These are phyloP conservation scores for Pagetopsis macropterus DNA, from an alignment of 2,797 vertebrate species.

Conservation along the genomic window DNA sequence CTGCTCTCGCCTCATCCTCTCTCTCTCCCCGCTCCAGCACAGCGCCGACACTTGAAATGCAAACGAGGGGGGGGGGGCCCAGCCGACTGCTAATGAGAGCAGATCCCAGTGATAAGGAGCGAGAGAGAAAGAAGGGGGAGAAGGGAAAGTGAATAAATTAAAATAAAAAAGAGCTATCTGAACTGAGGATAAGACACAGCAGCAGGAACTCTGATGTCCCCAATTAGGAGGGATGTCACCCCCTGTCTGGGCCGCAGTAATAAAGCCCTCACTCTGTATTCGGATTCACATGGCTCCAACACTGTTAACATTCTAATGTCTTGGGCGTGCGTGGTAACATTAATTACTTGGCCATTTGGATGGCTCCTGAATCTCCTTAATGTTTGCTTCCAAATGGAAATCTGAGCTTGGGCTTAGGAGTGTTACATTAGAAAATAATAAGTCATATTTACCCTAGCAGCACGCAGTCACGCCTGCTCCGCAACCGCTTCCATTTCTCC, in stretches of 20 bases:
- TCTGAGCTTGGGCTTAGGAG: slow-evolving; percentile 91
- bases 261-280: slow-evolving; percentile 99
- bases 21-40: slow-evolving; percentile 82
- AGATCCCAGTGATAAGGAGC: slow-evolving; percentile 93
- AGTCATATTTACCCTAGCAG: slow-evolving; percentile 95
- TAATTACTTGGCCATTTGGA: slow-evolving; percentile 99
- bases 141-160: slow-evolving; percentile 92
- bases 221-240: slow-evolving; percentile 99
- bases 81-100: slow-evolving; percentile 99
- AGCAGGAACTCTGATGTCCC: slow-evolving; percentile 99
- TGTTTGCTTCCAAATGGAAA: slow-evolving; percentile 97
- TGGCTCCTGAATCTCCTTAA: slow-evolving; percentile 95
- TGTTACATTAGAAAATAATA: slow-evolving; percentile 93
- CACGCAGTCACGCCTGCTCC: slow-evolving; percentile 86
- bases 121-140: slow-evolving; percentile 68
- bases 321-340: slow-evolving; percentile 97
- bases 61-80: slow-evolving; percentile 90
- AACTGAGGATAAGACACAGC: slow-evolving; percentile 95
- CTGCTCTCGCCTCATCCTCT: slow-evolving; percentile 36
- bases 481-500: slow-evolving; percentile 85
- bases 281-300: slow-evolving; percentile 97
- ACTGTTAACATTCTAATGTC: slow-evolving; percentile 99
- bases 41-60: slow-evolving; percentile 98
- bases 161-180: slow-evolving; percentile 86
- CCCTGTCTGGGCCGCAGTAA: slow-evolving; percentile 94